Base-by-base conservation (phyloP, 1,140 invertebrate species). In the Stegodyphus mimosarum region DNA sequence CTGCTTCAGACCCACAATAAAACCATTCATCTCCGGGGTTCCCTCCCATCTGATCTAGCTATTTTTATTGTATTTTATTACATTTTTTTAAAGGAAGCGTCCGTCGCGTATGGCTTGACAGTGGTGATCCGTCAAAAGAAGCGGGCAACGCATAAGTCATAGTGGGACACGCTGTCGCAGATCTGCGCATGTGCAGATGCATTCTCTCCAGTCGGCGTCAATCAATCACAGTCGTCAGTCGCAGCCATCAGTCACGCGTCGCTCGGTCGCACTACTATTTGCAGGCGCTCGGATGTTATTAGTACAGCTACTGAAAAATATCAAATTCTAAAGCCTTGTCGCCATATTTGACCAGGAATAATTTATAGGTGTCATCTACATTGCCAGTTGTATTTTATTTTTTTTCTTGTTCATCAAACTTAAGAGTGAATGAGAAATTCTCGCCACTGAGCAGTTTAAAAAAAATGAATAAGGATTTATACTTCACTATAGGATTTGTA, bases 191-290 rank as follows among this genome's bases (percentile, higher is more conserved):
- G 55, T 15, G 55, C 55, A 15, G 55, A 15, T 15, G 55, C 15
- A 9, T 60, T 11, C 55, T 52, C 72, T 33, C 33, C 33, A 33
- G 33, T 33, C 33, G 33, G 33, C 33, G 33, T 33, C 33, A 33
- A 74, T 74, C 72, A 53, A 74, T 74, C 72, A 74, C 52, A 48
- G 72, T 60, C 72, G 72, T 60, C 72, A 18, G 72, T 74, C 72
- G 53, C 72, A 74, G 53, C 72, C 72, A 74, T 74, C 72, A 53
- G 72, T 74, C 72, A 74, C 72, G 72, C 72, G 72, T 74, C 72
- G 72, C 55, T 60, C 55, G 55, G 55, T 60, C 55, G 55, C 53
- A 33, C 33, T 74, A 60, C 53, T 74, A 74, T 74, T 74, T 74
- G 72, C 72, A 13, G 53, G 11, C 52, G 33, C 33, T 33, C 33